Percentiles rank a stretch among this genome's conserved stretches.
Evolutionary conservation across 2,888 invertebrate genomes (phyloP).

Genomic region (Xestia rhomboidea): DNA sequence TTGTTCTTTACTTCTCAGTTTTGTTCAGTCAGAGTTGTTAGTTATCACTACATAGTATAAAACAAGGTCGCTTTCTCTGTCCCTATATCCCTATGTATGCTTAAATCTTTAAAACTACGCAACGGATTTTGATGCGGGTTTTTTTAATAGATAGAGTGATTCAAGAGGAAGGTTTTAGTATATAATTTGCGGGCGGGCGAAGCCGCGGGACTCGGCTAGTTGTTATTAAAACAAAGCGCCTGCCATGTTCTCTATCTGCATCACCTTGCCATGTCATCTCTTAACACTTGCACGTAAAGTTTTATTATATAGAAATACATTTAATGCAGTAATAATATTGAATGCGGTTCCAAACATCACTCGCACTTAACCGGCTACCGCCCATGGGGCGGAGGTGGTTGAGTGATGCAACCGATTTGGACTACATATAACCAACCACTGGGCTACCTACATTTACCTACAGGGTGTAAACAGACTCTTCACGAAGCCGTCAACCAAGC

Average conservation of each 20-base stretch:
- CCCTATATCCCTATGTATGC: no score
- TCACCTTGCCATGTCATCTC: not conserved
- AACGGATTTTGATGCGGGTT: no score
- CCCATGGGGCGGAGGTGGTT: not conserved
- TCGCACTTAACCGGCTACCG: not conserved
- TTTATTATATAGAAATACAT: not conserved
- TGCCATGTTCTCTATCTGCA: not conserved
- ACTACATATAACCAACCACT: constrained; percentile 9
- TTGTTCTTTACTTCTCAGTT: not conserved
- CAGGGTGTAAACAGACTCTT: not conserved
- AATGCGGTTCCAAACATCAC: not conserved
- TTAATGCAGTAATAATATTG: not conserved
- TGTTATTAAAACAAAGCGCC: not conserved
- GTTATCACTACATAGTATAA: no score
- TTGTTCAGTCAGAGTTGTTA: not conserved
- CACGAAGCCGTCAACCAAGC: no score
- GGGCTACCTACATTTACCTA: not conserved
- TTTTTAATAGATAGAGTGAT: no score
- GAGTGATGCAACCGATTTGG: not conserved
- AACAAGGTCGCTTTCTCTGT: no score
- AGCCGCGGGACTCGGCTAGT: no score
- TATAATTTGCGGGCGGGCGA: no score
- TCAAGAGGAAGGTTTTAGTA: no score
- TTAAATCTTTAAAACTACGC: no score
- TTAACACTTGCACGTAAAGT: not conserved